phyloP scores from a whole-genome alignment of 2,113 vertebrate genomes.

The Thamnophis sirtalis region DNA sequence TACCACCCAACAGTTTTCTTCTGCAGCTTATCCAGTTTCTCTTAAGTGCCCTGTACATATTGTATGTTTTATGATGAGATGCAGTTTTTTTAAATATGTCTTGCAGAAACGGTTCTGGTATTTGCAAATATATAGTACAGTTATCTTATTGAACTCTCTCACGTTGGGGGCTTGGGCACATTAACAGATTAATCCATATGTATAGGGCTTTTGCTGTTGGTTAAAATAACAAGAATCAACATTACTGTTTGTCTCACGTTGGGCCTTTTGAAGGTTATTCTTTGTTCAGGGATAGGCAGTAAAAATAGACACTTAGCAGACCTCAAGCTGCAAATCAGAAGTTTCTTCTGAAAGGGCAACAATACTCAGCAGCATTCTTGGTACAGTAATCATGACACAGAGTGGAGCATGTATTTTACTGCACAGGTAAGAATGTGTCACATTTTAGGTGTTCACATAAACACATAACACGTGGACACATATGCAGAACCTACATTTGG shows the following conservation, averaged over 20 bases:
- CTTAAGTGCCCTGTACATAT: slow-evolving; percentile 96
- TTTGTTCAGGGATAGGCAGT: slow-evolving; percentile 66
- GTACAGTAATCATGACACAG: slow-evolving; percentile 70
- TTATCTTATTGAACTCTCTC: slow-evolving; percentile 82
- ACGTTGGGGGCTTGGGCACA: slow-evolving; percentile 87
- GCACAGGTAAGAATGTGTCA: slow-evolving; percentile 79
- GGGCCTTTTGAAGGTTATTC: slow-evolving; percentile 63
- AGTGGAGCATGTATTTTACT: slow-evolving; percentile 67
- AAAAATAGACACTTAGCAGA: slow-evolving; percentile 55
- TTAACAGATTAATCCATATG: slow-evolving; percentile 80
- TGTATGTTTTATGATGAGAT: slow-evolving; percentile 89
- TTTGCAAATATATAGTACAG: slow-evolving; percentile 81
- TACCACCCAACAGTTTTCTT: slow-evolving; percentile 99
- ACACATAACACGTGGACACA: slow-evolving; percentile 39
- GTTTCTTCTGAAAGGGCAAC: slow-evolving; percentile 65
- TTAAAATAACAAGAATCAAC: slow-evolving; percentile 71
- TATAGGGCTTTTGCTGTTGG: slow-evolving; percentile 85
- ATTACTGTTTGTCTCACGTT: slow-evolving; percentile 59
- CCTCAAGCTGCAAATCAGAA: slow-evolving; percentile 62
- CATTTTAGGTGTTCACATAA: slow-evolving; percentile 54
- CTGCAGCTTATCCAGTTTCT: slow-evolving; percentile 99
- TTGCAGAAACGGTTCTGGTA: slow-evolving; percentile 82
- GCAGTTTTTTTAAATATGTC: slow-evolving; percentile 81
- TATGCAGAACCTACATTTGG: slow-evolving; percentile 54
- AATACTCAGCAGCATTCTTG: slow-evolving; percentile 63